Evolutionary conservation across 2,797 vertebrate genomes (phyloP), one percentile per base, ranked within the genome.

Genomic region (Hafferia zeledoni): DNA sequence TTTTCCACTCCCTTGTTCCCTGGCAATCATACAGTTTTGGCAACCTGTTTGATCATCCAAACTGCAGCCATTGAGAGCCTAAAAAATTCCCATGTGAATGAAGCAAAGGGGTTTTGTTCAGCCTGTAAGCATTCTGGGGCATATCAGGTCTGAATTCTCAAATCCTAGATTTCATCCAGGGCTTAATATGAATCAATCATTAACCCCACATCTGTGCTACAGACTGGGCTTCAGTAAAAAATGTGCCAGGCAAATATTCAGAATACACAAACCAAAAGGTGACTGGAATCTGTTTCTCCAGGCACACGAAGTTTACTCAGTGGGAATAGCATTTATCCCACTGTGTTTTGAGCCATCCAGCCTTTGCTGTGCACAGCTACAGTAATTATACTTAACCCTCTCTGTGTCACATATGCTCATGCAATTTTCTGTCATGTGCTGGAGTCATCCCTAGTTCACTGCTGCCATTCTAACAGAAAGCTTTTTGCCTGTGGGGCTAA

Each of bases 381-480:
- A 68, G 33, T 63, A 89, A 86, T 89, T 68, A 83, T 23, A 74
- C 53, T 85, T 92, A 68, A 85, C 39, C 53, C 65, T 93, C 77
- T 81, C 75, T 77, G 28, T 84, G 41, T 83, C 79, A 74, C 37
- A 39, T 74, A 91, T 82, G 92, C 74, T 70, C 70, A 59, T 89
- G n/a, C 74, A 77, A 90, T 90, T 90, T 94, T 87, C 79, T 68
- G 64, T 43, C 39, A 46, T 39, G 75, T 59, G 44, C 65, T 82
- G 60, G 24, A 76, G 31, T 70, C 80, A 92, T 82, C 12, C 56
- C 59, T 85, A 94, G 90, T 93, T 94, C 77, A 93, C 53, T 64
- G 13, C 17, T 64, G 78, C 46, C 67, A 83, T 85, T 77, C 49
- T 79, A 87, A 72, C 46, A 60, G 61, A 90, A 91, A 94, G 67